Base-by-base conservation (phyloP, 2,797 vertebrate genomes). In the Sebastes kiyomatsui region DNA sequence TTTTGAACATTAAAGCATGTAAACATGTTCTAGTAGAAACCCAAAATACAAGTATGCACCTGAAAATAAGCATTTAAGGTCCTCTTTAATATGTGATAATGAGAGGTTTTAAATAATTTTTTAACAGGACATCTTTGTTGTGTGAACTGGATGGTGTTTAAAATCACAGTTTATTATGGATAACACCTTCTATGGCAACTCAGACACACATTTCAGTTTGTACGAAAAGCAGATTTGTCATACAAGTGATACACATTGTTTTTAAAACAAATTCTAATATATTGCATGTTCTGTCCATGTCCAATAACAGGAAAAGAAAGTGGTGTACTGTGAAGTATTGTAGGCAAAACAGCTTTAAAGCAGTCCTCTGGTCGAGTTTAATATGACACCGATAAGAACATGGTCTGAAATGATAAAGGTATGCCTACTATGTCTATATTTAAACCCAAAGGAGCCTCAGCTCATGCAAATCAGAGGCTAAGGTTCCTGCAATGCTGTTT, bases 381-480 rank as follows among this genome's bases (percentile, higher is more conserved):
- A 93, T 92, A 92, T 80, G 93, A 95, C 90, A 94, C 92, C 82
- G 32, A 94, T 90, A 89, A 90, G 83, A 90, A 80, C 89, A 78
- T 64, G 85, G 73, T 85, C 86, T 83, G 86, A 94, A 92, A 92
- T 93, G 84, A 93, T 94, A 85, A 92, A 85, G 90, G 87, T 93
- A 95, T 94, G 93, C 20, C 59, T 52, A 87, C 87, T 93, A 90
- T 90, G 82, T 91, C 94, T 95, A 93, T 95, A 94, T 95, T 92
- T 95, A 95, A 92, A 93, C 89, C 80, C 79, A 87, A 90, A 92
- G 85, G 75, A 91, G 89, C 81, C 80, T 87, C 79, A 14, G 67
- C 82, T 88, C 33, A 70, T 73, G 81, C 73, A 82, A 91, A 92
- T 92, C 88, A 90, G 88, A 90, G 75, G 79, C 85, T 81, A 60